Base-by-base conservation (phyloP, 2,888 invertebrate species). In the Phaedon cochleariae region DNA sequence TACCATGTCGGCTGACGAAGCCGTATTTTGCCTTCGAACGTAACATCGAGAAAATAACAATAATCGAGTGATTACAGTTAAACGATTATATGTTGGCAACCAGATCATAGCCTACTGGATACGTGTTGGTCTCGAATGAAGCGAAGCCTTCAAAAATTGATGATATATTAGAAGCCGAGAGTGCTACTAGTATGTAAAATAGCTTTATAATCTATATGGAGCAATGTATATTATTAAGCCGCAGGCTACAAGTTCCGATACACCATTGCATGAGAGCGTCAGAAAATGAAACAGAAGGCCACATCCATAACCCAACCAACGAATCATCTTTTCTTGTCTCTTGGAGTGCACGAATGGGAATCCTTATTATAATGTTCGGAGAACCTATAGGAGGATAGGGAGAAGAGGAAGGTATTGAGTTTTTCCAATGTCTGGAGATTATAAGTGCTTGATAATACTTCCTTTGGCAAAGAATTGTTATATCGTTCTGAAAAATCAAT, bases 151-250 rank as follows among this genome's bases (percentile, higher is more conserved):
- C 77, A 77, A 78, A 79, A 79, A 77, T 80, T 81, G 81, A 82
- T 82, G 81, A 82, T 82, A 81, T 82, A 82, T 82, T 81, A 80
- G 79, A 80, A 79, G 76, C 80, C 79, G 73, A 77, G 78, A 79
- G 79, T 80, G 82, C 82, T 83, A 82, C 82, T 81, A 81, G 81
- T 83, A 82, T 83, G 82, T 82, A 82, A 82, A 82, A 82, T 82
- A 82, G 80, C 81, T 80, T 79, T 76, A 79, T 81, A 81, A 82
- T 82, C 81, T 81, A 81, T 80, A 81, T 80, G 79, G 80, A 79
- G 79, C 80, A 77, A 77, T 80, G 79, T 80, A 80, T 81, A 79
- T 80, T 79, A 79, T 81, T 79, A 77, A 70, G 76, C 81, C 76
- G n/a, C 67, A 54, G 72, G 81, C 73, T 59, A 65, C 41, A 48